Percentiles rank a stretch among this genome's conserved stretches.
Evolutionary conservation across 2,797 vertebrate genomes (phyloP).

Genomic region (Monodelphis domestica): DNA sequence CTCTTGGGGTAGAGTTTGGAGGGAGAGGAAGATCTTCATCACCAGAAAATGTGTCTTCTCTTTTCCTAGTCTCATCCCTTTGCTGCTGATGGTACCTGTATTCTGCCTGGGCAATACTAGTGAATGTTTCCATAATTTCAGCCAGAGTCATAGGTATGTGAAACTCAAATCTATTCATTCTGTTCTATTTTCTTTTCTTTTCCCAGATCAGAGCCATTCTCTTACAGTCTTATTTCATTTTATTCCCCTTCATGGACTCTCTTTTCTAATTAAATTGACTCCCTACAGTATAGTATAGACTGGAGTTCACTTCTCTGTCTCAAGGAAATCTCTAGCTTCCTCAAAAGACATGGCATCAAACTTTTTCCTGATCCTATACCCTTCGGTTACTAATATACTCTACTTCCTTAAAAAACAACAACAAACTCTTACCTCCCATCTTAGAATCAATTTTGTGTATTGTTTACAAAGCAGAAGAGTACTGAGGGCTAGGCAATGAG

Average conservation of each 20-base stretch:
- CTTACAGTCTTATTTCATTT: neutral
- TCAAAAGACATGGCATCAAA: too few relatives aligned
- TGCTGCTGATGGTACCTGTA: conserved; percentile 89
- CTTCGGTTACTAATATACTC: too few relatives aligned
- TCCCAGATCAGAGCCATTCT: conserved; percentile 6
- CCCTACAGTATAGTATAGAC: neutral
- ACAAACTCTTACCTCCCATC: too few relatives aligned
- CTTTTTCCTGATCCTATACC: too few relatives aligned
- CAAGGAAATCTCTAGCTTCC: too few relatives aligned
- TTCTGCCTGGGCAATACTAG: conserved; percentile 87
- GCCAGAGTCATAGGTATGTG: conserved; percentile 89
- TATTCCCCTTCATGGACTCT: neutral
- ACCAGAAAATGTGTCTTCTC: conserved; percentile 47
- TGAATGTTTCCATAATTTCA: conserved; percentile 90
- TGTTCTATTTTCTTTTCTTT: conserved; percentile 2
- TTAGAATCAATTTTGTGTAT: too few relatives aligned
- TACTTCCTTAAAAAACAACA: too few relatives aligned
- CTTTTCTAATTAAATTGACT: neutral
- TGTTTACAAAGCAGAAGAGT: too few relatives aligned
- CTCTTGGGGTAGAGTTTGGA: conserved; percentile 43
- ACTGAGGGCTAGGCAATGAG: too few relatives aligned
- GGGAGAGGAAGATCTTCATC: neutral
- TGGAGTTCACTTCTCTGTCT: too few relatives aligned
- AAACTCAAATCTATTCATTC: conserved; percentile 23
- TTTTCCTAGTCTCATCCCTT: conserved; percentile 87